Conservation (phyloP, 2,888 invertebrate genomes). For the Nemurella pictetii region DNA sequence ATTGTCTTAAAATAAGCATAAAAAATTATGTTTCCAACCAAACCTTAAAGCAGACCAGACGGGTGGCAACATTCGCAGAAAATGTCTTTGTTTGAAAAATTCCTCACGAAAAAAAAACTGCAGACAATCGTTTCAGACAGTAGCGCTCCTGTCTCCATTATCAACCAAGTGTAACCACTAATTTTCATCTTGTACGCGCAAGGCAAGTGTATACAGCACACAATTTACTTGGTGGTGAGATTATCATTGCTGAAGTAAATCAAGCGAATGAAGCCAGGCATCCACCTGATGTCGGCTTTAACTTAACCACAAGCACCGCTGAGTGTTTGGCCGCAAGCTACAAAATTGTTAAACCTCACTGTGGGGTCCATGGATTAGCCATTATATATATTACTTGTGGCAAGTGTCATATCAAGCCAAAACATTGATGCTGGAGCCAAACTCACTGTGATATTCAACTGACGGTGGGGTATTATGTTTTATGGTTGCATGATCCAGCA, state of each 20-base stretch:
- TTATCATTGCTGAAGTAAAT: not conserved
- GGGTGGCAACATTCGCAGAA: too few species aligned
- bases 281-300: not conserved
- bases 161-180: not conserved
- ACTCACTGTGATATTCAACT: not conserved
- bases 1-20: too few species aligned
- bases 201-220: too few species aligned
- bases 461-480: not conserved
- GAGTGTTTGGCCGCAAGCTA: not conserved
- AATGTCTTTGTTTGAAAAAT: too few species aligned
- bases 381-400: not conserved
- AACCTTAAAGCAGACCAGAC: too few species aligned
- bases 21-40: too few species aligned
- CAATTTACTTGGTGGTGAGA: not conserved
- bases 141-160: too few species aligned
- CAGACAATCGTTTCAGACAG: too few species aligned
- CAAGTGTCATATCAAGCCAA: not conserved
- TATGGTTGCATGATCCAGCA: too few species aligned
- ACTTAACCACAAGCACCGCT: not conserved
- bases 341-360: not conserved
- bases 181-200: not conserved
- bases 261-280: conserved; percentile 6
- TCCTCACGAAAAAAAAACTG: too few species aligned
- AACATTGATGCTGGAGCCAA: not conserved
- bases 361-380: not conserved